Conservation (phyloP, 2,888 invertebrate species). For the Trypoxylon attenuatum region DNA sequence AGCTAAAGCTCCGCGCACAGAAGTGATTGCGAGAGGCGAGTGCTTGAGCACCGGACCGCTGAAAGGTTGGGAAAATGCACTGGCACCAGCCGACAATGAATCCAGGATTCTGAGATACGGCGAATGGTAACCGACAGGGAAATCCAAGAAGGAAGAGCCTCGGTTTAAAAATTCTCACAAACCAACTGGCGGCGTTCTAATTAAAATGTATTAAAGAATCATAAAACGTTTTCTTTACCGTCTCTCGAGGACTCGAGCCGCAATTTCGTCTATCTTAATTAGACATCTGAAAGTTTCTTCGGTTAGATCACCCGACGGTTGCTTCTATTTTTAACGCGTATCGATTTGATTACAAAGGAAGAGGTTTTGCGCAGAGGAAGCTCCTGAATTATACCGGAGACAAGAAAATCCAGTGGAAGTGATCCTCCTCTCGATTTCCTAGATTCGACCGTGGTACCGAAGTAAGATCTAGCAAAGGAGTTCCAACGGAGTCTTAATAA, state of each 20-base stretch:
- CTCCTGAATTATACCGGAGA: no score
- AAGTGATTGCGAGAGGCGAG: slow-evolving; percentile 15
- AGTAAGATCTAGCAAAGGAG: not conserved
- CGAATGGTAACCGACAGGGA: not conserved
- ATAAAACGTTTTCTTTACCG: not conserved
- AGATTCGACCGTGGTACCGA: no score
- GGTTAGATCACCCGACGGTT: no score
- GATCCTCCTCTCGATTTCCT: no score
- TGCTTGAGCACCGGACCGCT: not conserved
- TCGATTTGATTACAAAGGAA: not conserved
- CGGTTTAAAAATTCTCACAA: slow-evolving; percentile 10
- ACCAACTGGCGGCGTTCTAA: not conserved
- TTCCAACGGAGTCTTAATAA: slow-evolving; percentile 9
- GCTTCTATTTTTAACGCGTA: no score
- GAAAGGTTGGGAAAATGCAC: not conserved
- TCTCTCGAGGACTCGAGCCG: not conserved
- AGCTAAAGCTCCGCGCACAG: slow-evolving; percentile 10
- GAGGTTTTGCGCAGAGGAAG: no score
- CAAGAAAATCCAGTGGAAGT: no score
- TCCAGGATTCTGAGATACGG: slow-evolving; percentile 3
- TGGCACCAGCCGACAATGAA: slow-evolving; percentile 10
- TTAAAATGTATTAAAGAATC: slow-evolving; percentile 11
- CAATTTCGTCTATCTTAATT: not conserved
- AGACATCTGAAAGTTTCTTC: not conserved
- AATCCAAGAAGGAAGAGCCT: not conserved